Evolutionary conservation across 2,113 vertebrate genomes (phyloP).

Genomic region (Vimba vimba): DNA sequence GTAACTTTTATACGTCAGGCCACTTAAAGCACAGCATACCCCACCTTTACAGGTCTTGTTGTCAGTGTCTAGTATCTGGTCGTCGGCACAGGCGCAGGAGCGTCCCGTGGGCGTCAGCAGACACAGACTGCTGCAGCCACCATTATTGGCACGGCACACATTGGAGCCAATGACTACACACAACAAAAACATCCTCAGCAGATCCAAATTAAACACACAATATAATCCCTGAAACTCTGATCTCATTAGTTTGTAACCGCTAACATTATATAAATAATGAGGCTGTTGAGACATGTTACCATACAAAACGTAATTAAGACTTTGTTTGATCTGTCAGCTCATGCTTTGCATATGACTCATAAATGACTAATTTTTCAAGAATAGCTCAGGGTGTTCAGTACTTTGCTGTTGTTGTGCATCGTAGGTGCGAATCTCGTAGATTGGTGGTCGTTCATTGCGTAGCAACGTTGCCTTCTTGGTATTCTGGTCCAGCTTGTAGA

Average conservation of each 20-base stretch:
- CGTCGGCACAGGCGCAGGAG: constrained; percentile 91
- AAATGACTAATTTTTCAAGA: background rate
- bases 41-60: constrained; percentile 92
- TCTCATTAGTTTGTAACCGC: background rate
- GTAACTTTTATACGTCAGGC: background rate
- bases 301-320: background rate
- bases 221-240: constrained; percentile 9
- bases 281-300: background rate
- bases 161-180: constrained; percentile 81
- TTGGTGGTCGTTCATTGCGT: constrained; percentile 91
- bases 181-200: background rate
- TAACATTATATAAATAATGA: background rate
- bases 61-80: constrained; percentile 85
- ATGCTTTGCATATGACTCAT: background rate
- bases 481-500: constrained; percentile 88
- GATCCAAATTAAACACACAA: constrained; percentile 22
- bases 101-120: constrained; percentile 86
- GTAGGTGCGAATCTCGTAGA: constrained; percentile 97
- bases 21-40: constrained; percentile 24
- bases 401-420: constrained; percentile 97
- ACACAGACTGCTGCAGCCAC: constrained; percentile 94
- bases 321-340: constrained; percentile 1
- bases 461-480: constrained; percentile 86
- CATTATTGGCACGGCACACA: constrained; percentile 88
- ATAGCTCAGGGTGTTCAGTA: constrained; percentile 49